A percentile compares a stretch with the other conserved stretches of the same genome.
phyloP scores from a whole-genome alignment of 2,797 vertebrate genomes.

The Sebastes aleutianus region DNA sequence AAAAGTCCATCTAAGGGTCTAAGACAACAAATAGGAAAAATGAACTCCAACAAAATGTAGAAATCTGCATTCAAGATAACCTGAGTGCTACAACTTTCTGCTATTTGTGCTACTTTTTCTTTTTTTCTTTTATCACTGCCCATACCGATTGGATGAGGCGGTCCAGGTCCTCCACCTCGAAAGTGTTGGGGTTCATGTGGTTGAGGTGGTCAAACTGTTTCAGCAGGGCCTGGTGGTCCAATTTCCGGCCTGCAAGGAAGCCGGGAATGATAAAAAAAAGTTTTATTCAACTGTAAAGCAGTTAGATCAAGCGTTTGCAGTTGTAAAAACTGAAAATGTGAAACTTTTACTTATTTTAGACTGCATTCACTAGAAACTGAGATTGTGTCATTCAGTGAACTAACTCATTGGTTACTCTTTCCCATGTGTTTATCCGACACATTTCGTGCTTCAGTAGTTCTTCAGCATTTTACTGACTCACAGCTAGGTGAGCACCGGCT shows the following conservation, averaged over 20 bases:
- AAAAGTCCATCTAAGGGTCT: background rate
- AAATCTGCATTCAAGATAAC: too few relatives aligned
- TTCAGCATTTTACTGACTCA: background rate
- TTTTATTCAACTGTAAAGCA: background rate
- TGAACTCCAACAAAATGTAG: too few relatives aligned
- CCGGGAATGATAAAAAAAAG: background rate
- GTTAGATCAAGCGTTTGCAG: background rate
- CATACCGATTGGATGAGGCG: slow-evolving; percentile 91
- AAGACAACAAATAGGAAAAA: background rate
- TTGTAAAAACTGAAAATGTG: background rate
- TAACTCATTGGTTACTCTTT: background rate
- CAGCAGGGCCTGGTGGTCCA: slow-evolving; percentile 89
- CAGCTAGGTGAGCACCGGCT: background rate
- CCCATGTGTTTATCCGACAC: background rate
- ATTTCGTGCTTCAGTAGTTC: slow-evolving; percentile 2
- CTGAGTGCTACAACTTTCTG: background rate
- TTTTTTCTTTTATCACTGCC: background rate
- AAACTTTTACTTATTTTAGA: background rate
- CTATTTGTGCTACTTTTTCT: background rate
- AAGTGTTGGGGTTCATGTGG: slow-evolving; percentile 90
- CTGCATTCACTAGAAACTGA: background rate
- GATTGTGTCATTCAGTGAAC: background rate
- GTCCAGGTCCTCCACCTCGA: slow-evolving; percentile 93
- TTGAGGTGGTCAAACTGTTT: slow-evolving; percentile 95
- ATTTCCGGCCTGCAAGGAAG: slow-evolving; percentile 75